These are phyloP conservation scores for Lophius americanus DNA, from an alignment of 2,797 vertebrate species.

Conservation along the genomic window DNA sequence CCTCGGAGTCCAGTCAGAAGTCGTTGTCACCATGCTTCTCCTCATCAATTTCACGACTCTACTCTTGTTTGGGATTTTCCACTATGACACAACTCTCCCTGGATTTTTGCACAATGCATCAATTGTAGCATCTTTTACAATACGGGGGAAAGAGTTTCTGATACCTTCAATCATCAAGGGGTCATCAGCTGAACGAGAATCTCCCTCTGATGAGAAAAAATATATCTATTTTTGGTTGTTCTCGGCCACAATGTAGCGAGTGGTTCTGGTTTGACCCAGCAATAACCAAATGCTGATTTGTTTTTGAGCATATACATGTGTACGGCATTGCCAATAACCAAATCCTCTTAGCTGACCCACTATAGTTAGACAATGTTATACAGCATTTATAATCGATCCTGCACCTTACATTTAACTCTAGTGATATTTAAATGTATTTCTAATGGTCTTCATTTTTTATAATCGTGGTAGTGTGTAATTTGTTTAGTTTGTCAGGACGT, in stretches of 20 bases:
- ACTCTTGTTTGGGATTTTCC: constrained; percentile 49
- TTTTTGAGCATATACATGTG: constrained; percentile 69
- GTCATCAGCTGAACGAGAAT: constrained; percentile 36
- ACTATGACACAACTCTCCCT: constrained; percentile 42
- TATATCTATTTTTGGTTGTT: constrained; percentile 39
- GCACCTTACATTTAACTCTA: constrained; percentile 82
- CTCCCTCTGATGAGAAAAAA: constrained; percentile 34
- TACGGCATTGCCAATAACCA: constrained; percentile 80
- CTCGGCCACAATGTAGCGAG: constrained; percentile 75
- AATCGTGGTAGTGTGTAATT: constrained; percentile 61
- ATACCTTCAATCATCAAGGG: constrained; percentile 20
- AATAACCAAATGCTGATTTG: constrained; percentile 82
- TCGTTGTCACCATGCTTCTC: constrained; percentile 41
- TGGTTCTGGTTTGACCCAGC: constrained; percentile 67
- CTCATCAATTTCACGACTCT: constrained; percentile 46
- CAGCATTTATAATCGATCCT: constrained; percentile 79
- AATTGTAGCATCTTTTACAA: constrained; percentile 70
- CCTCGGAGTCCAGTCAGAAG: constrained; percentile 69
- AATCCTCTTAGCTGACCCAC: constrained; percentile 79
- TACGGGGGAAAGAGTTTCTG: constrained; percentile 33
- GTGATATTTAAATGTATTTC: constrained; percentile 76
- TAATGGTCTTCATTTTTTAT: constrained; percentile 66
- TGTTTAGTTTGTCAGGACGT: constrained; percentile 51
- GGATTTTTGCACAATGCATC: constrained; percentile 68
- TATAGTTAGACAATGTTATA: constrained; percentile 73